phyloP scores from a whole-genome alignment of 2,113 vertebrate genomes.

The Neogale vison region DNA sequence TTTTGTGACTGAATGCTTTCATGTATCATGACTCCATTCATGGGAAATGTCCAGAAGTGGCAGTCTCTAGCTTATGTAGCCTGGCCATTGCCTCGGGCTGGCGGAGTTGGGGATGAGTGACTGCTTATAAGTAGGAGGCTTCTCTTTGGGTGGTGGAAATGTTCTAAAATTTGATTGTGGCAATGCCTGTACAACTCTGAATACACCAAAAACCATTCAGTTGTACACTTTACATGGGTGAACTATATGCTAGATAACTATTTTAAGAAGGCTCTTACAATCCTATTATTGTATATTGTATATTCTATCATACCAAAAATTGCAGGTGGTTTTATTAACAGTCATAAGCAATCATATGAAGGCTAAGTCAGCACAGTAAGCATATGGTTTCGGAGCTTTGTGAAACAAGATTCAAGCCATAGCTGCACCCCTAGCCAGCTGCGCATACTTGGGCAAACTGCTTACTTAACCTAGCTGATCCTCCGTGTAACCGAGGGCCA shows the following conservation, averaged over 20 bases:
- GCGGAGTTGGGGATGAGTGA: not conserved
- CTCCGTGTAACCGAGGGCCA: not conserved
- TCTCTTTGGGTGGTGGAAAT: not conserved
- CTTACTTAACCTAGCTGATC: not conserved
- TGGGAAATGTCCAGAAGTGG: not conserved
- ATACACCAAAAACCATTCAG: not conserved
- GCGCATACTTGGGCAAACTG: not conserved
- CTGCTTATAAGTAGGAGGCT: not conserved
- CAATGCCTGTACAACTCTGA: not conserved
- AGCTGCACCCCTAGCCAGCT: not conserved
- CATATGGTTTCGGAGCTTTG: rapidly evolving
- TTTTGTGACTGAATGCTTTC: not conserved
- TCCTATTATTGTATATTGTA: not conserved
- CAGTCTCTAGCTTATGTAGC: not conserved
- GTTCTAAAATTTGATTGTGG: not conserved
- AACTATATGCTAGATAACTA: slow-evolving; percentile 28
- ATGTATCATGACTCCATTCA: not conserved
- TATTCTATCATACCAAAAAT: not conserved
- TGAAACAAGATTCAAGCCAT: not conserved
- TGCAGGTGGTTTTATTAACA: not conserved
- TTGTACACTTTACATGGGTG: not conserved
- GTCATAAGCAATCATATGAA: slow-evolving; percentile 20
- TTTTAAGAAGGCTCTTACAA: slow-evolving; percentile 36
- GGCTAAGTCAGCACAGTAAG: not conserved
- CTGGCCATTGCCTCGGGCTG: not conserved